A percentile compares a stretch with the other conserved stretches of the same genome.
Conservation (phyloP, 1,140 invertebrate genomes). For the Bicyclus anynana region DNA sequence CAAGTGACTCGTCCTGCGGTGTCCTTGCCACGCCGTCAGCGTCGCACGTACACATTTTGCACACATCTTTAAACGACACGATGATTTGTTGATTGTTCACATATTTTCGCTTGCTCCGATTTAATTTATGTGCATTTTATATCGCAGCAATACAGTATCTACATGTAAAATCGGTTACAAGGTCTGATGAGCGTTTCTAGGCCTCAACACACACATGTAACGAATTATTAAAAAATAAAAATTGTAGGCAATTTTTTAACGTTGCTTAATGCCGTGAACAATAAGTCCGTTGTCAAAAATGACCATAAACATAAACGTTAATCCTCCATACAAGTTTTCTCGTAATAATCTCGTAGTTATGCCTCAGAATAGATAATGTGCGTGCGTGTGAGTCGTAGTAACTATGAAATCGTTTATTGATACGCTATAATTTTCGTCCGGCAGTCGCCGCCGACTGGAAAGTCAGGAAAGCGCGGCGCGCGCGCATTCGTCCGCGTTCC, state of each 20-base stretch:
- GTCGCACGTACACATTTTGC: constrained; percentile 42
- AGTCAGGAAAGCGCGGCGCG: constrained; percentile 67
- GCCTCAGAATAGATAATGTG: too few relatives aligned
- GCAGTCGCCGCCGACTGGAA: constrained; percentile 46
- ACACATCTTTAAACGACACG: constrained; percentile 33
- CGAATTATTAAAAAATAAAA: too few relatives aligned
- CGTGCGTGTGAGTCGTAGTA: background rate
- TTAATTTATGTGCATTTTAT: background rate
- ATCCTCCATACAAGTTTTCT: too few relatives aligned
- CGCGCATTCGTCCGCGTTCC: constrained; percentile 58
- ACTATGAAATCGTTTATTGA: constrained; percentile 16
- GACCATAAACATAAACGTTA: too few relatives aligned
- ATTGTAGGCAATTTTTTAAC: too few relatives aligned
- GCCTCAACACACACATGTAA: too few relatives aligned
- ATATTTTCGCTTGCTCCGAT: background rate
- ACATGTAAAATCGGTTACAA: too few relatives aligned
- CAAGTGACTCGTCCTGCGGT: constrained; percentile 60
- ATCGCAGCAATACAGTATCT: too few relatives aligned
- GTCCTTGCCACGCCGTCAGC: constrained; percentile 57
- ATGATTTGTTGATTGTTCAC: constrained; percentile 22
- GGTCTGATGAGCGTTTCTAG: too few relatives aligned
- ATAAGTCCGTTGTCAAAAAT: too few relatives aligned
- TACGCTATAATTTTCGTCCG: constrained; percentile 35
- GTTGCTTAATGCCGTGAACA: too few relatives aligned
- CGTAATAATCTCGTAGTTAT: background rate